A percentile compares a stretch with the other conserved stretches of the same genome.
Conservation (phyloP, 2,113 vertebrate species). For the Ranitomeya variabilis region DNA sequence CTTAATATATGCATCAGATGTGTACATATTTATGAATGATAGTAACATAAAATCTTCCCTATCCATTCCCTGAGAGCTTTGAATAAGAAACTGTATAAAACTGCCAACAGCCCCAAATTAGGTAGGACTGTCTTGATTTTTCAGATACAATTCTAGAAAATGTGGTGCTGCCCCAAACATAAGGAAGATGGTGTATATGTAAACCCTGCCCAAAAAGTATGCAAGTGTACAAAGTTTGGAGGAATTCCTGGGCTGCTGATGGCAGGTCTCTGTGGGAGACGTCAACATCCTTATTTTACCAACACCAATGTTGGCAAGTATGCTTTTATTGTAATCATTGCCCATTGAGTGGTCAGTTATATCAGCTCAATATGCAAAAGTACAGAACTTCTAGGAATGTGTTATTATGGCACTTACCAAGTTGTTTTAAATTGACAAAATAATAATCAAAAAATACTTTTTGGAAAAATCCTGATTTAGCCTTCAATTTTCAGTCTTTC, state of each 20-base stretch:
- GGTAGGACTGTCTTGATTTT: too few relatives aligned
- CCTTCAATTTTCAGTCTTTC: background rate
- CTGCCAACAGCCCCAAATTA: too few relatives aligned
- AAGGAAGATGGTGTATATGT: too few relatives aligned
- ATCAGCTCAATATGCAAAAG: background rate
- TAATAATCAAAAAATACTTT: background rate
- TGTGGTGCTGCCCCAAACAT: too few relatives aligned
- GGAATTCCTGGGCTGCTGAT: too few relatives aligned
- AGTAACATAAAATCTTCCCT: background rate
- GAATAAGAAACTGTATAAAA: background rate
- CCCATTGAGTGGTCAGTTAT: background rate
- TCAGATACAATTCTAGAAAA: too few relatives aligned
- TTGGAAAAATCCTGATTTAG: background rate
- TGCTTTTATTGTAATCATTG: too few relatives aligned
- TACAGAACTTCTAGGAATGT: background rate
- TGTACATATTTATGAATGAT: background rate
- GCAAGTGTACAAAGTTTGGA: too few relatives aligned
- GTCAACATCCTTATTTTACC: too few relatives aligned
- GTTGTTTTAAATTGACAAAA: background rate
- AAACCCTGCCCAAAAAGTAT: too few relatives aligned
- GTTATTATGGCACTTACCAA: background rate
- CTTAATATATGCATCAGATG: background rate
- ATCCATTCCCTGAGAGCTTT: background rate
- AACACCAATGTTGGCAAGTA: too few relatives aligned
- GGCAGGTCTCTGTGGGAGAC: too few relatives aligned